Conservation (phyloP, 1,140 invertebrate species). For the Patella vulgata region DNA sequence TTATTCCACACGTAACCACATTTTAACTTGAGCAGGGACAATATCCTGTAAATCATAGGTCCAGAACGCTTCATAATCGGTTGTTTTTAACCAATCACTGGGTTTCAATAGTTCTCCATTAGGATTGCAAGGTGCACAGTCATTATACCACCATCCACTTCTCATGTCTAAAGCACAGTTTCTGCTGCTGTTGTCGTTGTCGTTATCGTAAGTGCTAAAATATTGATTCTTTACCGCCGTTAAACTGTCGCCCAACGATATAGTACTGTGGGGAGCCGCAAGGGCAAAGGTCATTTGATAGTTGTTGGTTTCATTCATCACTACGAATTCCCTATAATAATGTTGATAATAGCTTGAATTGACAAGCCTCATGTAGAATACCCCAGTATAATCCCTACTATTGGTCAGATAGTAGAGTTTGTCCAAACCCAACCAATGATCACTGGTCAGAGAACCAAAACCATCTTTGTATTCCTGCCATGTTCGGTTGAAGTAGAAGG, state of each 20-base stretch:
- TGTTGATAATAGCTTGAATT: no score
- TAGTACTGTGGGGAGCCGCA: no score
- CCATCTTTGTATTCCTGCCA: conserved; percentile 20
- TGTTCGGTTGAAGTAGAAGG: conserved; percentile 9
- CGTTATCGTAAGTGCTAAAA: not conserved
- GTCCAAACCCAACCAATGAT: conserved; percentile 20
- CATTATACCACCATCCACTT: conserved; percentile 8
- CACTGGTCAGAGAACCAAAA: conserved; percentile 4
- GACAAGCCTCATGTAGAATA: not conserved
- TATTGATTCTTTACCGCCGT: no score
- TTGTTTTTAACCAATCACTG: no score
- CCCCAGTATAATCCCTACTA: no score
- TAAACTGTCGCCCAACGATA: not conserved
- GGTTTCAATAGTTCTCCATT: not conserved
- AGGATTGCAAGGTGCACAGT: conserved; percentile 1
- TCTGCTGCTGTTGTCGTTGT: conserved; percentile 3
- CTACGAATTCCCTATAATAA: no score
- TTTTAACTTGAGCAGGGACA: conserved; percentile 5
- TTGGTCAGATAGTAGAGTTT: conserved; percentile 1
- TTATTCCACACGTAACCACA: no score
- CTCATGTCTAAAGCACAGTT: not conserved
- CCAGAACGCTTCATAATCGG: conserved; percentile 16
- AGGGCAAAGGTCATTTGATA: no score
- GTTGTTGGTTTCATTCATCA: no score
- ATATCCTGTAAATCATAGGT: conserved; percentile 3